These are phyloP conservation scores for Champsocephalus esox DNA, from an alignment of 2,797 vertebrate species.

Conservation along the genomic window DNA sequence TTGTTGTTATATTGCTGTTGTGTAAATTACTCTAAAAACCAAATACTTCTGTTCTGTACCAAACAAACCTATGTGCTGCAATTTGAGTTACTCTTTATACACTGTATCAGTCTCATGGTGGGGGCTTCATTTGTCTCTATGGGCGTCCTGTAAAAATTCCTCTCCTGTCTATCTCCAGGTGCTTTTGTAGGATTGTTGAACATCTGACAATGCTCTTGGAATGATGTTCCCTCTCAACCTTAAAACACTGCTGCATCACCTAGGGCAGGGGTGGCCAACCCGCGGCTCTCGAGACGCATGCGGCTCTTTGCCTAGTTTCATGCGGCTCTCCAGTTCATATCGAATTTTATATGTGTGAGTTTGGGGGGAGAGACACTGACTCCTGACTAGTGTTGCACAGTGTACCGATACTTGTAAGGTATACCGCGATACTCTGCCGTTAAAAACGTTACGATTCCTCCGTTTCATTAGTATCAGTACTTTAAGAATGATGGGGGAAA, in stretches of 20 bases:
- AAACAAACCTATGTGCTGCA: conserved; percentile 3
- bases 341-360: too few species aligned
- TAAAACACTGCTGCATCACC: conserved; percentile 8
- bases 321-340: too few species aligned
- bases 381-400: too few species aligned
- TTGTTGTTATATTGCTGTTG: not conserved
- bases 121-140: conserved; percentile 6
- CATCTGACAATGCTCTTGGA: conserved; percentile 6
- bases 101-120: not conserved
- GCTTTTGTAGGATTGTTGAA: conserved; percentile 8
- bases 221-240: not conserved
- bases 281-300: too few species aligned
- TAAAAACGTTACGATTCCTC: too few species aligned
- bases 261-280: not conserved
- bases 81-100: not conserved
- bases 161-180: not conserved
- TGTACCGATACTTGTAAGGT: too few species aligned
- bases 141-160: not conserved
- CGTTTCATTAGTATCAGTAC: too few species aligned
- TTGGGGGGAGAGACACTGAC: too few species aligned
- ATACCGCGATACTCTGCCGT: too few species aligned
- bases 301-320: too few species aligned
- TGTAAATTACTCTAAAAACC: not conserved
- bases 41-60: not conserved
- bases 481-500: too few species aligned